These are phyloP conservation scores for Camponotus floridanus DNA, from an alignment of 1,140 invertebrate species.

Conservation along the genomic window DNA sequence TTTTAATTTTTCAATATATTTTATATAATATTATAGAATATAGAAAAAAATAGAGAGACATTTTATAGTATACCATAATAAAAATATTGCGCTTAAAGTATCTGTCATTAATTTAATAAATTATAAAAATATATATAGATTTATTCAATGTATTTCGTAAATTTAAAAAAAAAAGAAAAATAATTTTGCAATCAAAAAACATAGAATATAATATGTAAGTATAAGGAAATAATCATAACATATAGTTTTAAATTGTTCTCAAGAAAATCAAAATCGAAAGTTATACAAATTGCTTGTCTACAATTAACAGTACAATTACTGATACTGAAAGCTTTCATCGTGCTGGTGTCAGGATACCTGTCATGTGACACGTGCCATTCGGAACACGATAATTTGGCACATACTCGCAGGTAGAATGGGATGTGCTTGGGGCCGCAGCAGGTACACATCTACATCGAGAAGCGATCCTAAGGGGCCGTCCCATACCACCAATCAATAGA, in stretches of 20 bases:
- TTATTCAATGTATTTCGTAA: too few relatives aligned
- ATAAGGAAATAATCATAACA: conserved; percentile 16
- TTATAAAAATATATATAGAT: too few relatives aligned
- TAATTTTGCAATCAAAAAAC: background rate
- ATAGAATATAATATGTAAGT: background rate
- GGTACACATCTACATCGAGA: conserved; percentile 79
- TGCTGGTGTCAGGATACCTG: conserved; percentile 79
- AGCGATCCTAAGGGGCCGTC: conserved; percentile 77
- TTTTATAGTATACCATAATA: too few relatives aligned
- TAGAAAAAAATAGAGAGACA: too few relatives aligned
- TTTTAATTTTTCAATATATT: background rate
- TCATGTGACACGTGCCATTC: conserved; percentile 80
- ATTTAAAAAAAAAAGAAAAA: background rate
- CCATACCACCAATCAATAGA: conserved; percentile 83
- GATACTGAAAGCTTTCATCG: conserved; percentile 47
- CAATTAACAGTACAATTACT: conserved; percentile 15
- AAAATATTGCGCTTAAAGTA: too few relatives aligned
- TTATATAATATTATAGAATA: background rate
- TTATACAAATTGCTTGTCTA: background rate
- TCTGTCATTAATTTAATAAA: too few relatives aligned
- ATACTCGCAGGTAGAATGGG: conserved; percentile 79
- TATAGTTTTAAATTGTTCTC: background rate
- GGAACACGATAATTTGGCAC: conserved; percentile 80
- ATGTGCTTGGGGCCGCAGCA: conserved; percentile 75
- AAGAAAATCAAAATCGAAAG: background rate